A percentile compares a stretch with the other conserved stretches of the same genome.
Conservation (phyloP, 2,113 vertebrate genomes). For the Desmodus rotundus region DNA sequence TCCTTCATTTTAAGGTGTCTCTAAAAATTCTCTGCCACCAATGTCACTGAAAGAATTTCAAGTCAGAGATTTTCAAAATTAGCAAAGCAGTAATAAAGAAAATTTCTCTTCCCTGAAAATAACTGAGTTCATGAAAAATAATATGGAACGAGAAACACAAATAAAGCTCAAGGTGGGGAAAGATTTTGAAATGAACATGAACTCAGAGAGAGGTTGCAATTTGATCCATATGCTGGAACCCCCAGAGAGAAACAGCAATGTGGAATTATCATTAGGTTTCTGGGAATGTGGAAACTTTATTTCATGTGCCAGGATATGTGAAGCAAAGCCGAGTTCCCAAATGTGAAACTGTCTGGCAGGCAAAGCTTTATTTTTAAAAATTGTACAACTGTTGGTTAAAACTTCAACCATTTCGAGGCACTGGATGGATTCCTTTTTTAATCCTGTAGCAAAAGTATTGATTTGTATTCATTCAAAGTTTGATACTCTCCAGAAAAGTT, state of each 20-base stretch:
- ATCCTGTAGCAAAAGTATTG: neutral
- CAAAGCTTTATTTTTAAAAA: constrained; percentile 54
- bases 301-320: constrained; percentile 46
- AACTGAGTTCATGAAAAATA: constrained; percentile 3
- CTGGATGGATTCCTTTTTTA: neutral
- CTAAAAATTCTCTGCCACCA: neutral
- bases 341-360: constrained; percentile 56
- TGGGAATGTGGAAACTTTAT: constrained; percentile 62
- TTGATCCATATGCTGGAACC: neutral
- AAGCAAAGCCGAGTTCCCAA: constrained; percentile 38
- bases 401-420: constrained; percentile 2
- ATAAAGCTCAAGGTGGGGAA: neutral
- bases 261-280: constrained; percentile 59
- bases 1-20: neutral
- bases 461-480: constrained; percentile 4
- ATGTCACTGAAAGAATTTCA: neutral
- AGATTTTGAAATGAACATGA: constrained; percentile 14
- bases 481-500: constrained; percentile 10
- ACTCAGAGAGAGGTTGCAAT: constrained; percentile 40
- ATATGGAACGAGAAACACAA: constrained; percentile 6
- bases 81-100: neutral
- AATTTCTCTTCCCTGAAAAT: neutral
- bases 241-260: constrained; percentile 41
- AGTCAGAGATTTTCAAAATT: neutral
- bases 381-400: constrained; percentile 44